Evolutionary conservation across 2,888 invertebrate species (phyloP).

Genomic region (Caenorhabditis macrosperma): DNA sequence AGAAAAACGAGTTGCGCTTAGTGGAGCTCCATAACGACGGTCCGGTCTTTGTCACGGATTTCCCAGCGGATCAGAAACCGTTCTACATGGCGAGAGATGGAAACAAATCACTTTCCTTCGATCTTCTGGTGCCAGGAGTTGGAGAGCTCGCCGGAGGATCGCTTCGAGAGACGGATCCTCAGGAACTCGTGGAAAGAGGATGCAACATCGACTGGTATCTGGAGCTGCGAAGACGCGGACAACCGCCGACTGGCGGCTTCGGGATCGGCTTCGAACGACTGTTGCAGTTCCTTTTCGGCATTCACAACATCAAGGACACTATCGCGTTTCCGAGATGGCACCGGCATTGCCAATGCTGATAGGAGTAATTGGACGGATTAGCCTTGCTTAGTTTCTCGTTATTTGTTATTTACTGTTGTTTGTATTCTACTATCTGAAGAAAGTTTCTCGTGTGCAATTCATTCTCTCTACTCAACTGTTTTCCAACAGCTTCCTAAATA

Average conservation of each 20-base stretch:
- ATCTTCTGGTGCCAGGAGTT: slow-evolving; percentile 90
- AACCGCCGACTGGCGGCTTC: slow-evolving; percentile 93
- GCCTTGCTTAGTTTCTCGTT: slow-evolving; percentile 9
- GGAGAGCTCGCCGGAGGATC: slow-evolving; percentile 97
- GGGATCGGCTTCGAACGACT: slow-evolving; percentile 96
- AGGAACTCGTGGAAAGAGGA: slow-evolving; percentile 82
- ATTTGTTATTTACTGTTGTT: slow-evolving; percentile 17
- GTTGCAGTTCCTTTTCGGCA: slow-evolving; percentile 85
- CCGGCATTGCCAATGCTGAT: slow-evolving; percentile 77
- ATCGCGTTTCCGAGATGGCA: slow-evolving; percentile 96
- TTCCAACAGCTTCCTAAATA: no score
- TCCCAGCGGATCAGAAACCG: slow-evolving; percentile 91
- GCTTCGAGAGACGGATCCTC: slow-evolving; percentile 89
- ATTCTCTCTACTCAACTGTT: no score
- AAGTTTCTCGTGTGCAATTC: no score
- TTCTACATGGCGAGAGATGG: slow-evolving; percentile 88
- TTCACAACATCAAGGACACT: slow-evolving; percentile 93
- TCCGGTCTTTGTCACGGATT: slow-evolving; percentile 92
- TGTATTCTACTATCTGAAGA: no score
- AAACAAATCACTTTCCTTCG: slow-evolving; percentile 83
- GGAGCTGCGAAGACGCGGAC: slow-evolving; percentile 87
- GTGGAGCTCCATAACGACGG: slow-evolving; percentile 79
- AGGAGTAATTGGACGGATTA: background rate
- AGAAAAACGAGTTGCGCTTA: slow-evolving; percentile 70
- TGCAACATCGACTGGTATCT: slow-evolving; percentile 71